Base-by-base conservation (phyloP, 1,140 invertebrate genomes). In the Pomacea maculata region DNA sequence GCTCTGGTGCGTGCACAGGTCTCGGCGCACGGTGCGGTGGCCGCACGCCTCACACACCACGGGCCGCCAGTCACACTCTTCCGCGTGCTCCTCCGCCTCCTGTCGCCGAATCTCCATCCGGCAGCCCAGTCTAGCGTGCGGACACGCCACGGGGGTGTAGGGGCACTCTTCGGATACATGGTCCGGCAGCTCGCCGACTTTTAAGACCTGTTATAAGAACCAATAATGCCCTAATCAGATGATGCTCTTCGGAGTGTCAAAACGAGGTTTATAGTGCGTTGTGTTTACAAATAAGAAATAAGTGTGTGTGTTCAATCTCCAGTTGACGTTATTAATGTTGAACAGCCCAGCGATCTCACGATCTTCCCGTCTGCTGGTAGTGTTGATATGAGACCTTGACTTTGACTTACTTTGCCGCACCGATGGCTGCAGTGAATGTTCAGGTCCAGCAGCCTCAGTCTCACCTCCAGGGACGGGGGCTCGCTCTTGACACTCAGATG, bases 31-130 rank as follows among this genome's bases (percentile, higher is more conserved):
- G n/a, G 84, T 85, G 9, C 75, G 64, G 55, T 83, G 61, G 15
- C 86, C 86, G 79, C 87, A 88, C 5, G 86, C 87, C 75, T 88
- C 87, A 76, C 87, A 88, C 29, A 83, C 80, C n/a, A 88, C 86
- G 10, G 67, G 61, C 15, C 87, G 72, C 61, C 75, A 87, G 65
- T 87, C 82, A 79, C 87, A 88, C 74, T 87, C 85, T 15, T 85
- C 82, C 25, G 80, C 34, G 71, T 88, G 87, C 45, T 80, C 83
- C 15, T 71, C 80, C 3, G 85, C 25, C 61, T 87, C 85, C 71
- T 75, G 80, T 19, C 87, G 75, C 21, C 74, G 79, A 1, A 87
- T 79, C 19, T 80, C 87, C 73, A 83, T 85, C 71, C 79, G 73
- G 54, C 87, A 88, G n/a, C 87, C 86, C 74, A 83, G 83, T 1